Base-by-base conservation (phyloP, 2,797 vertebrate species). In the Galagoides demidoff region DNA sequence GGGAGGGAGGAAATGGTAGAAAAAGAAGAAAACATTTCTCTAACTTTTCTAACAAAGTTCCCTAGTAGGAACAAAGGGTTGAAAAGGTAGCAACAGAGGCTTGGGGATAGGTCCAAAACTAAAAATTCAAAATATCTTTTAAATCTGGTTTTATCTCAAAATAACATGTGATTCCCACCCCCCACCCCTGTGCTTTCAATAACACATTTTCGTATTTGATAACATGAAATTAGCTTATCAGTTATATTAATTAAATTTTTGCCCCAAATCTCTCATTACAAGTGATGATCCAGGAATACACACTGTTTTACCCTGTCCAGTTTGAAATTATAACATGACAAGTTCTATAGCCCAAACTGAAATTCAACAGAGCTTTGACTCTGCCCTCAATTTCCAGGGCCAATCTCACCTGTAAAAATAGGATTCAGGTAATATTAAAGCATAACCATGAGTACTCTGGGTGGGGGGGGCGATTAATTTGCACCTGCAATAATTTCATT, bases 81-180 rank as follows among this genome's bases (percentile, higher is more conserved):
- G 25, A 34, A 31, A 49, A 71, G 6, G 16, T 17, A 61, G 29
- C 12, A 25, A 31, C 25, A 57, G 29, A n/a, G 39, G 22, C 12
- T 74, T 79, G n/a, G 27, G n/a, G 23, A 39, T 49, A 20, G 68
- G 25, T 73, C 64, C 61, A 78, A 71, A 90, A 37, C 29, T 83
- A 87, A 78, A 82, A 37, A 11, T 63, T 78, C 20, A 63, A 81
- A 86, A n/a, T n/a, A 49, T 34, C 68, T 87, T 76, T 81, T 59
- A 70, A 86, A n/a, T n/a, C 14, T 86, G 63, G 37, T 81, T 85
- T 88, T 88, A 66, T 76, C 61, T 94, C 77, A 74, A 89, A 90
- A 90, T 45, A 59, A 23, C 23, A 59, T 59, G 8, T 19, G 39
- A 45, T 61, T 19, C 17, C 25, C 12, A 17, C n/a, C 25, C 9